Base-by-base conservation (phyloP, 1,140 invertebrate species). In the Calosoma granatense region DNA sequence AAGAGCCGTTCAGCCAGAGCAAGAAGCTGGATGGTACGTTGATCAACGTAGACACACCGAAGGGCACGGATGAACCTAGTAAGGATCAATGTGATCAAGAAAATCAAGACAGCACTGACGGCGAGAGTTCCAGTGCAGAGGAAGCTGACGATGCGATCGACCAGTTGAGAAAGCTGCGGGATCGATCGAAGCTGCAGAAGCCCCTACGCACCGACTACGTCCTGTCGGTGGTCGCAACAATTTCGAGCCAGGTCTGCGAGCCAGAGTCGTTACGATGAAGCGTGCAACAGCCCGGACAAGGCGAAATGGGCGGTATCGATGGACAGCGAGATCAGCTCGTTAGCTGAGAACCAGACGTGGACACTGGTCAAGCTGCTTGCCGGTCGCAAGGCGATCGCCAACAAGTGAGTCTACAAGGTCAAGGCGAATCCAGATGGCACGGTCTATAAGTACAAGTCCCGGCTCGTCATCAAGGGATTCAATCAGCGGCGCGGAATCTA, bases 391-490 rank as follows among this genome's bases (percentile, higher is more conserved):
- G 53, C 59, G 2, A 59, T 64, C 15, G 41, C 51, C 1, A 56
- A 47, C 22, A 66, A 62, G 51, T 66, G 64, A 63, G 56, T 66
- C 11, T 63, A 39, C 22, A 51, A 36, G 15, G 36, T 58, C 1
- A 66, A 66, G 51, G 20, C 15, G 12, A 56, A 56, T 51, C 9
- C 39, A 20, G 39, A 56, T 15, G 39, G 15, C 17, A 12, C 6
- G 17, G 41, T 47, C 9, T n/a, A n/a, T n/a, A n/a, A n/a, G n/a
- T n/a, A n/a, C n/a, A n/a, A 36, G n/a, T 9, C 26, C 26, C 55
- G 69, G 22, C 62, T 72, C 51, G 68, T 73, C n/a, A 69, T 61
- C n/a, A 65, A 64, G 56, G 69, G 68, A 2, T 73, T 57, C 58
- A 36, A 43, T 14, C 66, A 60, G 63, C 57, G 51, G 30, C 56